Evolutionary conservation across 2,113 vertebrate species (phyloP).

Genomic region (Cervus canadensis): DNA sequence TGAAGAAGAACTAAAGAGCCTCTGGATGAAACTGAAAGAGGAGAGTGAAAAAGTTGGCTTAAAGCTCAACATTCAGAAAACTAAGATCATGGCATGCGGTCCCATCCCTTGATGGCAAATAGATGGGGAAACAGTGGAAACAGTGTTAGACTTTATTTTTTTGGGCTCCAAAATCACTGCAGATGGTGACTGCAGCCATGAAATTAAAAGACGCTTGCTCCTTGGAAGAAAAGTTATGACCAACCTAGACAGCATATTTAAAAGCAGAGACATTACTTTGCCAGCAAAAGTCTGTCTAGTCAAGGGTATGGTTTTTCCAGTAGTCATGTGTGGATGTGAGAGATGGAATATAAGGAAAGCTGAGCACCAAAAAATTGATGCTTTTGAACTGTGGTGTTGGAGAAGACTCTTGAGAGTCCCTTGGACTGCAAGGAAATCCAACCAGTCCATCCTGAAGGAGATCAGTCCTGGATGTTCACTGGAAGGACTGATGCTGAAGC

Average conservation of each 20-base stretch:
- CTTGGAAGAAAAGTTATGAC: not conserved
- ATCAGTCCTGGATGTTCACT: not conserved
- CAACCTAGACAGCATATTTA: not conserved
- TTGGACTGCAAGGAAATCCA: not conserved
- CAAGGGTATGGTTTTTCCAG: not conserved
- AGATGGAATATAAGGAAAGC: not conserved
- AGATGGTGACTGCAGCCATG: no score
- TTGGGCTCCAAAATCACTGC: no score
- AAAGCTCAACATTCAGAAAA: no score
- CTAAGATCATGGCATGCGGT: no score
- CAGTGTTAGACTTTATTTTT: no score
- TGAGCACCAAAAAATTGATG: not conserved
- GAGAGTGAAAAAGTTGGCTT: no score
- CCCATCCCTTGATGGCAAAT: no score
- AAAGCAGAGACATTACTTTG: not conserved
- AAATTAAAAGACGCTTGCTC: no score
- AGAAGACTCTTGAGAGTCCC: not conserved
- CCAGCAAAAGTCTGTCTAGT: accelerated
- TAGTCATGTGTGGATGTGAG: not conserved
- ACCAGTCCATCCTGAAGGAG: no score
- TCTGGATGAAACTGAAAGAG: no score
- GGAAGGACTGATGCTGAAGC: not conserved
- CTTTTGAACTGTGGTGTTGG: not conserved
- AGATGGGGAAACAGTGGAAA: no score
- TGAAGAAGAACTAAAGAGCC: no score